Conservation (phyloP, 2,888 invertebrate genomes). For the Neoaliturus tenellus region DNA sequence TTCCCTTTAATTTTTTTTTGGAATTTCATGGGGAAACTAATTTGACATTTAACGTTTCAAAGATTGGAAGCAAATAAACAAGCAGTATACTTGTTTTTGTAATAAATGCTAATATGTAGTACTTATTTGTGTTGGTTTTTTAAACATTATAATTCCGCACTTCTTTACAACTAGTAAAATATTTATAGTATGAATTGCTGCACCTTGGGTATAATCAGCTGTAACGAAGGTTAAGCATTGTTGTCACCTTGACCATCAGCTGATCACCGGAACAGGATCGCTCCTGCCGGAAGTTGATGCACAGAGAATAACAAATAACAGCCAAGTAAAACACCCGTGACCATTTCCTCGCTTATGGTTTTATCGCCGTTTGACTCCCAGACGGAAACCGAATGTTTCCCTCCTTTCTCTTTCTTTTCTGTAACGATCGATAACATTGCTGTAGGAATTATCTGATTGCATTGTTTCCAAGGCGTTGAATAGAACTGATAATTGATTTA, state of each 20-base stretch:
- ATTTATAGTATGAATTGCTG: no score
- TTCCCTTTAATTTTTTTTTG: no score
- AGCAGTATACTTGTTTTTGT: no score
- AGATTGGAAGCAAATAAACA: no score
- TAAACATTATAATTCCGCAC: no score
- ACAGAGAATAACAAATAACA: slow-evolving; percentile 15
- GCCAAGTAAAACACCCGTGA: not conserved
- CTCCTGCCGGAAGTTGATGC: not conserved
- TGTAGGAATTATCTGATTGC: not conserved
- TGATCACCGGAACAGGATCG: not conserved
- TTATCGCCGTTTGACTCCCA: not conserved
- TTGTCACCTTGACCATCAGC: not conserved
- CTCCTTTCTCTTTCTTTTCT: not conserved
- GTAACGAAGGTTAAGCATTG: not conserved
- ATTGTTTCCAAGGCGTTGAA: not conserved
- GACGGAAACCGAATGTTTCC: not conserved
- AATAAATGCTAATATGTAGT: no score
- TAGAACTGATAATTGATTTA: slow-evolving; percentile 2
- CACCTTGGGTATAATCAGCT: not conserved
- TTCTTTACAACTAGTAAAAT: not conserved
- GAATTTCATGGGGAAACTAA: no score
- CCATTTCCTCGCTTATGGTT: not conserved
- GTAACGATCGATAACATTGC: not conserved
- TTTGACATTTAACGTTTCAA: no score
- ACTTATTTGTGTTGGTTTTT: no score